These are phyloP conservation scores for Toxonevra muliebris DNA, from an alignment of 2,888 invertebrate genomes.

Conservation along the genomic window DNA sequence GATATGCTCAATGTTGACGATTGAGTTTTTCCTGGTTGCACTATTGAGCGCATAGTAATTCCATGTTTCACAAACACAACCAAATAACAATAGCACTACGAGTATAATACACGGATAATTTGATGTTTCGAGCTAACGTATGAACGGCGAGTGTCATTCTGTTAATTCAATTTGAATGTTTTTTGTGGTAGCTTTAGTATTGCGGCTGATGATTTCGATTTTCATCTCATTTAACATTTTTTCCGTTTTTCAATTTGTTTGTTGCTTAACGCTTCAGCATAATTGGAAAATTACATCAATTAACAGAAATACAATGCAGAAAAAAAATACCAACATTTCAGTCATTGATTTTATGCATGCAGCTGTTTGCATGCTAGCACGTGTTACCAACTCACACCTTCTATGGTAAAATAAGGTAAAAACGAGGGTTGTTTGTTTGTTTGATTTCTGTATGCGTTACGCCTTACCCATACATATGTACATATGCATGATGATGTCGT, in stretches of 20 bases:
- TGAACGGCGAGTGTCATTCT: slow-evolving; percentile 48
- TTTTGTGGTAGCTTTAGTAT: slow-evolving; percentile 37
- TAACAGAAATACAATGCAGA: not conserved
- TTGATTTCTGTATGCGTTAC: too few relatives aligned
- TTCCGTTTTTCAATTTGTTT: slow-evolving; percentile 9
- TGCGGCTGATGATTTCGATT: slow-evolving; percentile 1
- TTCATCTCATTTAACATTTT: too few relatives aligned
- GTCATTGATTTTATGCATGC: not conserved
- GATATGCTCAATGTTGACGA: too few relatives aligned
- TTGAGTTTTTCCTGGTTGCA: too few relatives aligned
- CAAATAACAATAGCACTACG: not conserved
- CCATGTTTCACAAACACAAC: too few relatives aligned
- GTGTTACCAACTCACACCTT: not conserved
- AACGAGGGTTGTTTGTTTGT: too few relatives aligned
- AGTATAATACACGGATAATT: slow-evolving; percentile 10
- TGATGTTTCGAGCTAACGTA: slow-evolving; percentile 11
- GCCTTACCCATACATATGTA: too few relatives aligned
- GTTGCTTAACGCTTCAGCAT: slow-evolving; percentile 48
- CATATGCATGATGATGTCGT: too few relatives aligned
- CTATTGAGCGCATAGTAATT: too few relatives aligned
- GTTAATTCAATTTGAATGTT: slow-evolving; percentile 58
- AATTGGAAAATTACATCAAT: slow-evolving; percentile 52
- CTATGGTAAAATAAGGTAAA: too few relatives aligned
- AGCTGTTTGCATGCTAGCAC: slow-evolving; percentile 19
- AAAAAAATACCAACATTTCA: too few relatives aligned